Evolutionary conservation across 2,888 invertebrate species (phyloP), one percentile per base, ranked within the genome.

Genomic region (Mesochorus sp.): DNA sequence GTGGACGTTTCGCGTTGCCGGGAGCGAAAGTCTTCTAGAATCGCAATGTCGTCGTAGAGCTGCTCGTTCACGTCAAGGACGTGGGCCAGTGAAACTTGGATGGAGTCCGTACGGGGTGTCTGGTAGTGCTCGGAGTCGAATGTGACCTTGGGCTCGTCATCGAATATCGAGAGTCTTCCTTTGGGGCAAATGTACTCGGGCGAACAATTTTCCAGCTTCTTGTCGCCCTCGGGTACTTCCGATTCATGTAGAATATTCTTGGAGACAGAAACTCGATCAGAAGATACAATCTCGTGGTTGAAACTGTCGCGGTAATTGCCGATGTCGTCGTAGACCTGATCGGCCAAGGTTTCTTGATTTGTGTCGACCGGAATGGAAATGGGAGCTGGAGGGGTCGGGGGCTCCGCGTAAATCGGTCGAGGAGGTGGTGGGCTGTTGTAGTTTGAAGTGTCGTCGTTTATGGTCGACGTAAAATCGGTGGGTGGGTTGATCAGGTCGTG

Each of bases 311-410:
- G 82, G 24, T 73, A 82, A 14, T 71, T 70, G 2, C 80, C 84
- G 42, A 90, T 86, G 19, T 91, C 90, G 49, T 91, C 90, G 72
- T 90, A 90, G 59, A 88, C 73, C 55, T 86, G 83, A 28, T 89
- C 84, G 3, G 28, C 31, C 1, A 37, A 26, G 0, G 53, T 37
- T 6, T 67, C 61, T 10, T 44, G 44, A 1, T 64, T 2, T 0
- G 34, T 67, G 1, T 51, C 71, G 6, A 67, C 51, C 8, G 59
- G 51, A 3, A 76, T 49, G 2, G 62, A 26, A 4, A 31, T 26
- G 6, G 31, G 4, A 17, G 39, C 37, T 4, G 42, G 57, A 39
- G n/a, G n/a, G n/a, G 21, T 44, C 14, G 85, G 80, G 1, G 86
- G 83, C 44, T 83, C 82, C 14, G 73, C 67, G 21, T 83, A 84